phyloP scores from a whole-genome alignment of 2,888 invertebrate species.

The Lasioglossum leucozonium region DNA sequence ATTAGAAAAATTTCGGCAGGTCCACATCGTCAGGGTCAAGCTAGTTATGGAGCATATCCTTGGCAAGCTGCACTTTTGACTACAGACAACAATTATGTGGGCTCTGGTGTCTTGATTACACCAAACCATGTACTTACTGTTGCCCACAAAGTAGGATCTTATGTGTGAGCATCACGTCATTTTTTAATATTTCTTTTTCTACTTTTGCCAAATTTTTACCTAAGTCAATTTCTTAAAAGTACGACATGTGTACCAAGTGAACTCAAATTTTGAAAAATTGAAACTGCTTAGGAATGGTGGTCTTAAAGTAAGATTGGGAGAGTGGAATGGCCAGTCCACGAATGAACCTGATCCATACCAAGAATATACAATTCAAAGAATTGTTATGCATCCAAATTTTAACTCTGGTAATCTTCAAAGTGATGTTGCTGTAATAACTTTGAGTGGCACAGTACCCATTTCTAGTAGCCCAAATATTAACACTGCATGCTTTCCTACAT shows the following conservation, averaged over 20 bases:
- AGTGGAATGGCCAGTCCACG: constrained; percentile 90
- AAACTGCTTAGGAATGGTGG: constrained; percentile 70
- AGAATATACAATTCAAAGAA: constrained; percentile 87
- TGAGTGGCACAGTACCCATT: constrained; percentile 85
- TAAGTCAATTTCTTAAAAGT: not conserved
- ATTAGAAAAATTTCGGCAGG: constrained; percentile 71
- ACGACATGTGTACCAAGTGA: not conserved
- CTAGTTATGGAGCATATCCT: constrained; percentile 79
- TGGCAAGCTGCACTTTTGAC: constrained; percentile 79
- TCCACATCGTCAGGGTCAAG: constrained; percentile 71
- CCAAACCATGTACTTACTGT: constrained; percentile 84
- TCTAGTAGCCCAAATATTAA: constrained; percentile 83
- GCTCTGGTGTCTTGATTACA: constrained; percentile 82
- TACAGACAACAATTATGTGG: constrained; percentile 69
- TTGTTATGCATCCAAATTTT: constrained; percentile 89
- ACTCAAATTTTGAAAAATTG: not conserved
- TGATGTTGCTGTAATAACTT: constrained; percentile 91
- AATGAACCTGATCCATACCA: constrained; percentile 88
- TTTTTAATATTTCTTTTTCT: not conserved
- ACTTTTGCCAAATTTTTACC: not conserved
- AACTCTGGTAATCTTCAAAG: constrained; percentile 90
- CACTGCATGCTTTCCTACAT: constrained; percentile 85
- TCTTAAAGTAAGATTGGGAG: constrained; percentile 90
- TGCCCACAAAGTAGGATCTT: constrained; percentile 84
- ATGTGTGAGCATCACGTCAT: constrained; percentile 72